Base-by-base conservation (phyloP, 2,888 invertebrate genomes). In the Diaprepes abbreviatus region DNA sequence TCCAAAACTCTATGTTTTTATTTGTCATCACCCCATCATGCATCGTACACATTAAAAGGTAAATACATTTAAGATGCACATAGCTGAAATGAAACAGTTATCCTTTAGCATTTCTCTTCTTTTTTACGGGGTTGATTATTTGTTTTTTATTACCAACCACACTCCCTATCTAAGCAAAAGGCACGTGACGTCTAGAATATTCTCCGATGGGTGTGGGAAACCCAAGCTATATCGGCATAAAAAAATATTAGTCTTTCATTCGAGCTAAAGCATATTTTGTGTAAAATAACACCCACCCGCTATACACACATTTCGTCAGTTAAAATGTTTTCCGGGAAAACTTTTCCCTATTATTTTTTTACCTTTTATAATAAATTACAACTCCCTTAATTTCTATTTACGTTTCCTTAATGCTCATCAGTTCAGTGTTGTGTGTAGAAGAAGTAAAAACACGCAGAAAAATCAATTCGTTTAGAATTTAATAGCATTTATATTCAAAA, bases 171-270 rank as follows among this genome's bases (percentile, higher is more conserved):
- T 79, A 79, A 81, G 79, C 80, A 81, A 66, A 74, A 74, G 78
- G 78, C 81, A 81, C 81, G 81, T 81, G 82, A 77, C 78, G 75
- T 74, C 74, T 45, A 45, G 43, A 36, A 33, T 31, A 14, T 33
- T 45, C 31, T 31, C 69, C 33, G 10, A 28, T 52, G 40, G 35
- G 24, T 48, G 71, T 71, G 77, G 74, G 77, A 81, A 81, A 80
- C 79, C 77, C 78, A 77, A 74, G 76, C 74, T 68, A 35, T 24
- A 57, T 60, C 54, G 62, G 45, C 62, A 38, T 77, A 75, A 81
- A 84, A 84, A 83, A 84, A 84, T 84, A 83, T 84, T 84, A 83
- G 83, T 83, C 81, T 84, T 83, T 83, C 83, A 83, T 84, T 84
- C 82, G 74, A 77, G 77, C 75, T 81, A 81, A 83, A 82, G 82